Conservation (phyloP, 1,140 invertebrate genomes). For the Bradysia coprophila region DNA sequence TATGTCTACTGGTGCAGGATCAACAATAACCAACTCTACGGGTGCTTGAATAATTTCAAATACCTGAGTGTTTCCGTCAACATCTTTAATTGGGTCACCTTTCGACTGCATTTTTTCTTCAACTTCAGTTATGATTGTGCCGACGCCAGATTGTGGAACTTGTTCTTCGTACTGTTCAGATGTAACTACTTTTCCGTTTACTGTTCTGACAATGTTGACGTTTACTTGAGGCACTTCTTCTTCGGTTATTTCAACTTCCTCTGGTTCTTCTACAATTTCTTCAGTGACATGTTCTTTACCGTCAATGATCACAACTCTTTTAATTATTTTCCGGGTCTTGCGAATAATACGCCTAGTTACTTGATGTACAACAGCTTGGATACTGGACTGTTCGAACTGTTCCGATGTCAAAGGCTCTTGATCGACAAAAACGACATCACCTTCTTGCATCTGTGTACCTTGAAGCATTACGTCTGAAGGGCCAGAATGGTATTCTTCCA, state of each 20-base stretch:
- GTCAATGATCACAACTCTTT: conserved; percentile 55
- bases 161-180: conserved; percentile 23
- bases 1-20: conserved; percentile 16
- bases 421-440: conserved; percentile 17
- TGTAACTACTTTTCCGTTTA: conserved; percentile 29
- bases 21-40: conserved; percentile 20
- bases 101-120: neutral
- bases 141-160: neutral
- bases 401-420: conserved; percentile 6
- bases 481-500: neutral
- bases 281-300: conserved; percentile 65
- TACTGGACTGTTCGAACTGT: conserved; percentile 34
- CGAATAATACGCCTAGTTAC: conserved; percentile 55
- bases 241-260: conserved; percentile 57
- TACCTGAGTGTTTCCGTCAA: neutral
- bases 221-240: conserved; percentile 51
- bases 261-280: conserved; percentile 58
- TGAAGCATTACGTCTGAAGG: conserved; percentile 12
- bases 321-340: conserved; percentile 51
- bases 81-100: conserved; percentile 7
- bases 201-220: conserved; percentile 43
- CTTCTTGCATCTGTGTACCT: conserved; percentile 18
- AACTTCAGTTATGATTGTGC: neutral
- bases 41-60: conserved; percentile 4
- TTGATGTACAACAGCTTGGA: conserved; percentile 58